A percentile compares a stretch with the other conserved stretches of the same genome.
Evolutionary conservation across 2,113 vertebrate genomes (phyloP).

Genomic region (Brachypodius melanocephalos): DNA sequence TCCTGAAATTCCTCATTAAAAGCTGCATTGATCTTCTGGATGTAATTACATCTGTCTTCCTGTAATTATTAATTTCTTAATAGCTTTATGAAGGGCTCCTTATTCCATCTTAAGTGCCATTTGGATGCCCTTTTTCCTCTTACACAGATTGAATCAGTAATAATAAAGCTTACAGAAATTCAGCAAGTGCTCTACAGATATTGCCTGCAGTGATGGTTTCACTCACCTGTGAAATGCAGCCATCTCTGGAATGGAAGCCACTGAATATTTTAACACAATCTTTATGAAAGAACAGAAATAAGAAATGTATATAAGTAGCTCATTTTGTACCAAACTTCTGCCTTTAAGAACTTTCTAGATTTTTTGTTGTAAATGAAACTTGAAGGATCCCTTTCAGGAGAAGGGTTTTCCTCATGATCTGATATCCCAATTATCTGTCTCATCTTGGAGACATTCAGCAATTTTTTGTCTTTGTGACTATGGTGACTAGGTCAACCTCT

Average conservation of each 20-base stretch:
- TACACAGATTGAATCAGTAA: conserved; percentile 40
- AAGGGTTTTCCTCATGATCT: neutral
- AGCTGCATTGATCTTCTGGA: conserved; percentile 48
- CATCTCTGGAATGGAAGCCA: neutral
- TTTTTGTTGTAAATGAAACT: neutral
- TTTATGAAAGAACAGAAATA: neutral
- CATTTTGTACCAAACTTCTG: neutral
- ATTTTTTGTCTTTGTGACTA: neutral
- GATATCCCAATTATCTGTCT: neutral
- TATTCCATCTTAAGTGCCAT: conserved; percentile 54
- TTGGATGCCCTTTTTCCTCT: conserved; percentile 56
- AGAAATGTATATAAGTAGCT: neutral
- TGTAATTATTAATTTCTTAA: conserved; percentile 69
- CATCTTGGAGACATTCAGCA: neutral
- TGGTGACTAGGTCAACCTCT: neutral
- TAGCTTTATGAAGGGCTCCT: conserved; percentile 62
- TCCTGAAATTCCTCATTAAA: conserved; percentile 54
- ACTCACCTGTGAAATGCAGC: conserved; percentile 46
- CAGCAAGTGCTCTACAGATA: conserved; percentile 33
- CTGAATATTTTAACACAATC: neutral
- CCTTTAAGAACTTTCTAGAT: neutral
- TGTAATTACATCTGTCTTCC: conserved; percentile 63
- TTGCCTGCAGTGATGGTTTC: neutral
- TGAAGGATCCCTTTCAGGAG: neutral
- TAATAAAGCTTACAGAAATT: conserved; percentile 43